A percentile compares a stretch with the other conserved stretches of the same genome.
Evolutionary conservation across 2,113 vertebrate genomes (phyloP).

Genomic region (Perognathus longimembris): DNA sequence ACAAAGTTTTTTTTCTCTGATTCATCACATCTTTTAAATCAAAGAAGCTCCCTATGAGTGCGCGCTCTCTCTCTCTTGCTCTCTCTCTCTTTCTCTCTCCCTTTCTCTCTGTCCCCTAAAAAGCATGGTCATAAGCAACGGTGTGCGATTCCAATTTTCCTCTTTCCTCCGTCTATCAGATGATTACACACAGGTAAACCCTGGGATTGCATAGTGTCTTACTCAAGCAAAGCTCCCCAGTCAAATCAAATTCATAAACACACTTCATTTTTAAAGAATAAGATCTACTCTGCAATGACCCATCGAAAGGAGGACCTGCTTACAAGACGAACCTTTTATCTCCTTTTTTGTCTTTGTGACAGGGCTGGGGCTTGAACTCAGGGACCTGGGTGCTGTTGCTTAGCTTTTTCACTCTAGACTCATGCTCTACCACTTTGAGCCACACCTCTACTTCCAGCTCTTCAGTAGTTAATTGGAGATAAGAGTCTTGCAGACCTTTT

Average conservation of each 20-base stretch:
- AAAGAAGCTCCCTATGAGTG: not conserved
- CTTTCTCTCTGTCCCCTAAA: not conserved
- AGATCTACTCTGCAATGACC: not conserved
- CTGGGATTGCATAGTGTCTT: not conserved
- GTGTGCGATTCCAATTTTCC: not conserved
- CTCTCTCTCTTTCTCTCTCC: not conserved
- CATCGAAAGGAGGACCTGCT: not conserved
- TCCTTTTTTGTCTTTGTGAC: not conserved
- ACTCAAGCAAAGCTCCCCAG: not conserved
- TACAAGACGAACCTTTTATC: not conserved
- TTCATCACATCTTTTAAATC: conserved; percentile 55
- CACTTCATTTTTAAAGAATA: not conserved
- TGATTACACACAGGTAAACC: not conserved
- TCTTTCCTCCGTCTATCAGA: not conserved
- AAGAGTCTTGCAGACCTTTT: too few species aligned
- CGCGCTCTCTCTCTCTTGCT: not conserved
- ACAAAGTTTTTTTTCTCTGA: conserved; percentile 34
- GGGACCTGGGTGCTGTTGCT: too few species aligned
- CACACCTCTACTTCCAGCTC: too few species aligned
- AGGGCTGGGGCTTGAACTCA: too few species aligned
- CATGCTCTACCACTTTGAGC: too few species aligned
- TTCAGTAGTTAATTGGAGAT: too few species aligned
- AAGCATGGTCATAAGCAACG: not conserved
- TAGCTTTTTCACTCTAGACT: not conserved
- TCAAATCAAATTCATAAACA: not conserved